Conservation (phyloP, 1,140 invertebrate genomes). For the Protaetia brevitarsis region DNA sequence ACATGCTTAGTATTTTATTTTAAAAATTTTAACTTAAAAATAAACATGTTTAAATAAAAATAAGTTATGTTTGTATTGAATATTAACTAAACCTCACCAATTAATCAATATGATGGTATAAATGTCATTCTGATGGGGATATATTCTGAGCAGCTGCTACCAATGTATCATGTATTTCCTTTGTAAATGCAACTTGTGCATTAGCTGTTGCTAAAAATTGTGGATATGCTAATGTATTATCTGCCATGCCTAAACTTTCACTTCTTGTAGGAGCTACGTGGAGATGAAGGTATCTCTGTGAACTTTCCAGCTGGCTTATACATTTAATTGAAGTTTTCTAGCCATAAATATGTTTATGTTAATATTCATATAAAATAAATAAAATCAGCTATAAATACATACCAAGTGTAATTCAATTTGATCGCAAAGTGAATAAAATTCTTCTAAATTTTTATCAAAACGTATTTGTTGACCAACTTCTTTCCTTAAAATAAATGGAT, state of each 20-base stretch:
- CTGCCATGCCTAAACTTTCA: constrained; percentile 63
- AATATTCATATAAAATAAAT: background rate
- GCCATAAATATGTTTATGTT: constrained; percentile 23
- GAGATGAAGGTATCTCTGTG: constrained; percentile 75
- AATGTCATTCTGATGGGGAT: constrained; percentile 50
- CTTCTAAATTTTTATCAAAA: constrained; percentile 92
- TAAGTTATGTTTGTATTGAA: too few relatives aligned
- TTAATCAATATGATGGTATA: constrained; percentile 28
- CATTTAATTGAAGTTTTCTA: constrained; percentile 85
- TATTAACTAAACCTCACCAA: background rate
- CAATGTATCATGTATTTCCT: constrained; percentile 83
- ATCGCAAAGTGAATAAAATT: constrained; percentile 92
- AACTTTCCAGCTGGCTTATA: constrained; percentile 74
- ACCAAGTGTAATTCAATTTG: constrained; percentile 90
- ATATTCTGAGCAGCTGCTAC: constrained; percentile 76
- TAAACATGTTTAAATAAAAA: too few relatives aligned
- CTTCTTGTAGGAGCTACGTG: constrained; percentile 69
- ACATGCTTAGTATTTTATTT: too few relatives aligned
- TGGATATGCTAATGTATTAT: constrained; percentile 72
- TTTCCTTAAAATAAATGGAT: constrained; percentile 61
- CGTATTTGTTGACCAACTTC: constrained; percentile 67
- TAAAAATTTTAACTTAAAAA: too few relatives aligned
- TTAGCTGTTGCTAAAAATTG: constrained; percentile 82
- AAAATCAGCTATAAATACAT: constrained; percentile 47
- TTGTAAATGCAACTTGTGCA: constrained; percentile 78